phyloP scores from a whole-genome alignment of 92 coral and sea anemone genomes.

The Heteractis magnifica region DNA sequence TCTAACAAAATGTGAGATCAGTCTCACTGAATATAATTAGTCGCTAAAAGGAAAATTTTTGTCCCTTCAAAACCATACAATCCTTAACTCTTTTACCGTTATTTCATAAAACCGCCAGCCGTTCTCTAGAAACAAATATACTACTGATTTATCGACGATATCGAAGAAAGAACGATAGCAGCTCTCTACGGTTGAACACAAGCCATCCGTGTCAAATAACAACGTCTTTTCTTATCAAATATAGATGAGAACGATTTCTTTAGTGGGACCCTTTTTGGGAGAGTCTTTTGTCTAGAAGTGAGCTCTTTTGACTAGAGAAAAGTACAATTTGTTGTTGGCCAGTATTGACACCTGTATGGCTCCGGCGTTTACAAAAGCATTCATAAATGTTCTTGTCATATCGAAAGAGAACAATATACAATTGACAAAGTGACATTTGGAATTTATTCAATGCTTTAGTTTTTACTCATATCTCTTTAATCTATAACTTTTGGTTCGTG shows the following conservation, averaged over 20 bases:
- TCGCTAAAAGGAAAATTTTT: too few species aligned
- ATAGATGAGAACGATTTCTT: not conserved
- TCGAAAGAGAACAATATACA: not conserved
- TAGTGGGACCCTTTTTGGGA: not conserved
- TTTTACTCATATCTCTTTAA: slow-evolving; percentile 1
- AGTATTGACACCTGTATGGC: not conserved
- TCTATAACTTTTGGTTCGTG: not conserved
- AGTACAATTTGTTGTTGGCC: not conserved
- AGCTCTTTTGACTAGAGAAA: not conserved
- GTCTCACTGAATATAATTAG: too few species aligned
- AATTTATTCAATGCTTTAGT: not conserved
- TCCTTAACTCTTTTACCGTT: too few species aligned
- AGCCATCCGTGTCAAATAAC: not conserved
- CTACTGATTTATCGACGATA: not conserved
- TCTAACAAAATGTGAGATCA: not conserved
- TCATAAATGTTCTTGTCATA: not conserved
- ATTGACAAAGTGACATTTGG: not conserved
- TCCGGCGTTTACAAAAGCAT: not conserved
- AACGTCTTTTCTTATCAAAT: not conserved
- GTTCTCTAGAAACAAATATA: too few species aligned
- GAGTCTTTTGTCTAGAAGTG: not conserved
- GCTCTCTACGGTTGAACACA: not conserved
- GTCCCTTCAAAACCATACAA: too few species aligned
- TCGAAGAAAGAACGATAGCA: not conserved
- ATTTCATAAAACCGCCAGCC: too few species aligned